phyloP scores from a whole-genome alignment of 2,113 vertebrate genomes.

The Zapornia atra region DNA sequence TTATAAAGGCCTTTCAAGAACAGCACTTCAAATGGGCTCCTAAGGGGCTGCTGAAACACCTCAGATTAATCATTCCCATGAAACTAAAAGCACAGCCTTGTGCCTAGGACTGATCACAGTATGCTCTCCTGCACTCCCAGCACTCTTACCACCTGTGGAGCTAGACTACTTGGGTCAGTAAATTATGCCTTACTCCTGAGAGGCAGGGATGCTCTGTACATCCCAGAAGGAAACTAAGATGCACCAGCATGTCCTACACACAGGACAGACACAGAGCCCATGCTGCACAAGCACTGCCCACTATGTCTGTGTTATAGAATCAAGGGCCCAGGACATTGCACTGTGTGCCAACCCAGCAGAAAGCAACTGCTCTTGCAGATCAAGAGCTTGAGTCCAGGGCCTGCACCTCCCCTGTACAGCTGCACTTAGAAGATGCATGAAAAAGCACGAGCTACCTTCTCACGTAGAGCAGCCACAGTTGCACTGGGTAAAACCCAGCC shows the following conservation, averaged over 20 bases:
- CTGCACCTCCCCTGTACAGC: neutral
- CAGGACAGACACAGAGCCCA: neutral
- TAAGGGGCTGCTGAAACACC: neutral
- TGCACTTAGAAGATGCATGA: neutral
- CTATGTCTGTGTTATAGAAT: neutral
- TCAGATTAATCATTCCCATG: neutral
- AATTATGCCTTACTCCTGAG: neutral
- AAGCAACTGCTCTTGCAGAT: neutral
- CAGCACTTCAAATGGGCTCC: neutral
- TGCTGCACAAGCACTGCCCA: neutral
- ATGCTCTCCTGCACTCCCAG: neutral
- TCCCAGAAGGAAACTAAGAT: neutral
- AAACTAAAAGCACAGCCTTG: neutral
- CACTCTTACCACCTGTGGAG: neutral
- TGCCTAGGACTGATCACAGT: neutral
- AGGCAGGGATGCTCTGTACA: neutral
- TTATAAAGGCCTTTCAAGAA: neutral
- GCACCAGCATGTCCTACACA: accelerated
- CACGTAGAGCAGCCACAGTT: neutral
- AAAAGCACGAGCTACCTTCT: neutral
- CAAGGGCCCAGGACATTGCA: neutral
- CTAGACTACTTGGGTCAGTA: neutral
- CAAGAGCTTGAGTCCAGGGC: neutral
- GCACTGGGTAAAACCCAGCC: neutral
- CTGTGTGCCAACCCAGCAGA: neutral